phyloP scores from a whole-genome alignment of 2,888 invertebrate species.

The Cephus rjabovi region DNA sequence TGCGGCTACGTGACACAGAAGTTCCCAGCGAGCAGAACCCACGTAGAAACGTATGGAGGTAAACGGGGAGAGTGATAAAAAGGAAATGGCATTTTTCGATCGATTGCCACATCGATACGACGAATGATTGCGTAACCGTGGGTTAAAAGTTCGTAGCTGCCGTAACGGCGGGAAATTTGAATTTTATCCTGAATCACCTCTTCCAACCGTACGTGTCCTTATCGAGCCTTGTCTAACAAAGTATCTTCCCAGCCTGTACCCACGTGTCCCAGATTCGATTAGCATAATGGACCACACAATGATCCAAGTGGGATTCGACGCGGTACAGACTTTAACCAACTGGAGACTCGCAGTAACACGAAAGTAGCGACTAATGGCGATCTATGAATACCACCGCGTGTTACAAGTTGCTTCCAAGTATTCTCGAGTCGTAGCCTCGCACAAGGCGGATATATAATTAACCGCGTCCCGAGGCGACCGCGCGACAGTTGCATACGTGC shows the following conservation, averaged over 20 bases:
- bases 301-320: neutral
- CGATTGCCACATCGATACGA: neutral
- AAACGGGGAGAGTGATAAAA: neutral
- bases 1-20: neutral
- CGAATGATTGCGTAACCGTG: neutral
- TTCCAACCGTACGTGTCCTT: neutral
- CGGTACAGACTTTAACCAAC: neutral
- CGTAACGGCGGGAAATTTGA: neutral
- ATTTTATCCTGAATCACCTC: neutral
- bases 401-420: conserved; percentile 28
- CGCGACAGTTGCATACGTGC: neutral
- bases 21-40: neutral
- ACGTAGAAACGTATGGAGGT: too few species aligned
- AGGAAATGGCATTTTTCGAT: neutral
- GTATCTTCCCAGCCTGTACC: neutral
- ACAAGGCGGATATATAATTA: conserved; percentile 41
- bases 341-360: neutral
- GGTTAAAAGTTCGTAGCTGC: neutral
- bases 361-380: conserved; percentile 5
- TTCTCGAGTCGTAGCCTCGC: conserved; percentile 36
- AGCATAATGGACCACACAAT: neutral
- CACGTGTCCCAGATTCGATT: neutral
- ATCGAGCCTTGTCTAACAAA: neutral
- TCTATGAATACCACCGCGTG: conserved; percentile 4
- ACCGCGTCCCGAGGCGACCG: conserved; percentile 16